Base-by-base conservation (phyloP, 2,113 vertebrate species). In the Parotia lawesii region DNA sequence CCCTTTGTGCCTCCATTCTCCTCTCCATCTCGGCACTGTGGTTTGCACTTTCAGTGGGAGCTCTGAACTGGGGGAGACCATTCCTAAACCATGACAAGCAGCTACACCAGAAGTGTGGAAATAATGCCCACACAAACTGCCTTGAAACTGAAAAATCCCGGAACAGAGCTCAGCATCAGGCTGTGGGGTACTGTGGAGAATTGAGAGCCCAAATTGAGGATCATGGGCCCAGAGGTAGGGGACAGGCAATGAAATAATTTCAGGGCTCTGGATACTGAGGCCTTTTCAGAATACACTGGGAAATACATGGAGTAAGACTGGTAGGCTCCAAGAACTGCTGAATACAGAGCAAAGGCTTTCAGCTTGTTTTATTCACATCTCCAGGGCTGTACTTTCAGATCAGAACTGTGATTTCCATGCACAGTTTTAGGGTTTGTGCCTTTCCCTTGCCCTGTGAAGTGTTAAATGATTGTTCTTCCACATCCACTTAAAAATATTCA, bases 391-490 rank as follows among this genome's bases (percentile, higher is more conserved):
- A 27, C 37, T 57, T 45, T 45, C 62, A 47, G 23, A 67, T n/a
- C 20, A 53, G n/a, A 91, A 75, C 1, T 85, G 31, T 40, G 10
- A 42, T 57, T 60, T 45, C 40, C 11, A 1, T 6, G 17, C 22
- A 38, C 9, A 35, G 15, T 54, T 76, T 47, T 31, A 78, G 10
- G 28, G 8, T 23, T 73, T 62, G 37, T 67, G 11, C 25, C 78
- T 76, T 88, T 62, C 42, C 45, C 75, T 61, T 76, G 50, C 17
- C 48, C 50, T 47, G 0, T 17, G 24, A 84, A 83, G 27, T 2
- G 0, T 60, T 62, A 64, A 77, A 65, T 0, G 0, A 35, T 20
- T 42, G 6, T 12, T 61, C 62, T 87, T 76, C 44, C 42, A 44
- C 12, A 85, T 37, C 25, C 51, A 45, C 18, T 50, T 54, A 70